phyloP scores from a whole-genome alignment of 2,888 invertebrate genomes.

The Rhagonycha lutea region DNA sequence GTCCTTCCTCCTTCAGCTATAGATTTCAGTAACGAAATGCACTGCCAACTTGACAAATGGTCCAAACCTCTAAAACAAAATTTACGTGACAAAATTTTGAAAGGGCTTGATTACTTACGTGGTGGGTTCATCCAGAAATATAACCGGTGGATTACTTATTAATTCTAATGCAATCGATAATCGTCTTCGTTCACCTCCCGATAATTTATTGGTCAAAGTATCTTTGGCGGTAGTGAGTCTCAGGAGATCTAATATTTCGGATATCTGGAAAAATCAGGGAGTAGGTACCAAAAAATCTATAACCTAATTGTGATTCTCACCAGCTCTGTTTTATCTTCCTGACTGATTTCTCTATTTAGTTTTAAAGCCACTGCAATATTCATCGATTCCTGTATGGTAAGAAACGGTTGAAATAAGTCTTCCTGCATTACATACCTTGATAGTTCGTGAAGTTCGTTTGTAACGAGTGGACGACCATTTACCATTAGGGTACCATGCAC shows the following conservation, averaged over 20 bases:
- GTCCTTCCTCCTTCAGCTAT: slow-evolving; percentile 73
- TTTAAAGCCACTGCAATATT: slow-evolving; percentile 87
- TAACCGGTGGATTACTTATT: slow-evolving; percentile 91
- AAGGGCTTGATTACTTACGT: slow-evolving; percentile 68
- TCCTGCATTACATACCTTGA: slow-evolving; percentile 97
- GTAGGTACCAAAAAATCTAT: too few species aligned
- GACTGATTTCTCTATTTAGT: slow-evolving; percentile 67
- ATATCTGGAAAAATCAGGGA: slow-evolving; percentile 64
- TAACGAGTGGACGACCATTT: slow-evolving; percentile 77
- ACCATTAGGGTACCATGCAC: slow-evolving; percentile 78
- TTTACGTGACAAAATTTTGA: not conserved
- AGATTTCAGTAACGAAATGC: slow-evolving; percentile 69
- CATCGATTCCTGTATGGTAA: slow-evolving; percentile 89
- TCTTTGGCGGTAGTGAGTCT: slow-evolving; percentile 73
- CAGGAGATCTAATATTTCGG: slow-evolving; percentile 82
- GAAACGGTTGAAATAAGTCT: slow-evolving; percentile 81
- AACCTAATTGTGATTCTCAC: slow-evolving; percentile 59
- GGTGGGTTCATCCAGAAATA: slow-evolving; percentile 95
- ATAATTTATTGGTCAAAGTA: slow-evolving; percentile 75
- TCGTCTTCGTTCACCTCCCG: slow-evolving; percentile 91
- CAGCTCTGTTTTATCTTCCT: slow-evolving; percentile 67
- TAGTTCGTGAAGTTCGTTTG: slow-evolving; percentile 80
- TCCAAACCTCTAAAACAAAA: slow-evolving; percentile 68
- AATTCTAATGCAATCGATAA: slow-evolving; percentile 92
- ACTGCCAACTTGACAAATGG: slow-evolving; percentile 73